phyloP scores from a whole-genome alignment of 2,797 vertebrate genomes.

The Cryptoprocta ferox region DNA sequence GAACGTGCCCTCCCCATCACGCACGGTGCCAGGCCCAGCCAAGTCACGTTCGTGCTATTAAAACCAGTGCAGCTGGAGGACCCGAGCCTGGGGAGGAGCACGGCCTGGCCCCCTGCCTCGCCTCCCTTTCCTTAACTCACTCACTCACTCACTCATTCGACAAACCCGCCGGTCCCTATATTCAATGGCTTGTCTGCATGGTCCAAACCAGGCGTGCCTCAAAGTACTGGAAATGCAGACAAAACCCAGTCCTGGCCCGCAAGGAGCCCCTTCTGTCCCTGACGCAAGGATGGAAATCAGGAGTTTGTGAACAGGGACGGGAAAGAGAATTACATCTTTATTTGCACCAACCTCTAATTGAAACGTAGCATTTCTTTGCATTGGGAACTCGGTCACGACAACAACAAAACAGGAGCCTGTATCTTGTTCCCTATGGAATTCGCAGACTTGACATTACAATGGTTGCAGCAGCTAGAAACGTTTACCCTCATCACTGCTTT shows the following conservation, averaged over 20 bases:
- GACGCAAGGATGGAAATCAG: background rate
- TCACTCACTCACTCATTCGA: background rate
- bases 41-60: constrained; percentile 77
- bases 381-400: background rate
- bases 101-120: constrained; percentile 52
- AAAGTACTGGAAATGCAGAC: background rate
- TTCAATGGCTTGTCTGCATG: background rate
- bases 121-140: constrained; percentile 16
- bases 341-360: background rate
- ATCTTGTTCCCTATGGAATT: background rate
- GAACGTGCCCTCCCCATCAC: constrained; percentile 50
- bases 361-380: background rate
- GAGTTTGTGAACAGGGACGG: background rate
- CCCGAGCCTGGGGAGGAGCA: constrained; percentile 54
- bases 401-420: background rate
- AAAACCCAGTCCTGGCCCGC: background rate
- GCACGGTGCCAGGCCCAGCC: constrained; percentile 70
- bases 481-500: background rate
- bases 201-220: background rate
- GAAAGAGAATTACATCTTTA: background rate
- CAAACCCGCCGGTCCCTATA: background rate
- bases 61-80: constrained; percentile 81
- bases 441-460: background rate
- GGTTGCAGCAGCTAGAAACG: background rate
- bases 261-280: background rate